A percentile compares a stretch with the other conserved stretches of the same genome.
phyloP scores from a whole-genome alignment of 2,888 invertebrate genomes.

The Frankliniella fusca region DNA sequence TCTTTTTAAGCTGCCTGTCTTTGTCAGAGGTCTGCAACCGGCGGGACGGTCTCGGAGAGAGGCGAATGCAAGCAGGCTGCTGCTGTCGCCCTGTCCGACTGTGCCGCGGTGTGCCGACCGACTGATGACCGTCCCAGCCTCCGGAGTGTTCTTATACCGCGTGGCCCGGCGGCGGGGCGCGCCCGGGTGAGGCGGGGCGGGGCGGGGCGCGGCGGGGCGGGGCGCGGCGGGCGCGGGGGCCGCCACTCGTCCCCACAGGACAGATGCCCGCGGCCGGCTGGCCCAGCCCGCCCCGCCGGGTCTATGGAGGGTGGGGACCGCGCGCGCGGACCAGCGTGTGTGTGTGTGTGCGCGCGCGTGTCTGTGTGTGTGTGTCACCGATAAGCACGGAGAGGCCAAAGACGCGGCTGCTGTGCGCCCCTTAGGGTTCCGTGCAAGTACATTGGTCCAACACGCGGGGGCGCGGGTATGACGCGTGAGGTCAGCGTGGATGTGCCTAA shows the following conservation, averaged over 20 bases:
- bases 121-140: constrained; percentile 21
- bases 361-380: neutral
- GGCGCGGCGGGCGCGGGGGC: neutral
- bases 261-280: neutral
- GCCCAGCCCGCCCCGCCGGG: neutral
- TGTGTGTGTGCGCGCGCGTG: neutral
- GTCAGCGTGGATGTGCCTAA: too few species aligned
- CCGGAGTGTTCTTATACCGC: constrained; percentile 1
- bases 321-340: neutral
- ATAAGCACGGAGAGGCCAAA: neutral
- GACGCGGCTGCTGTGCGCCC: too few species aligned
- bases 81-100: neutral
- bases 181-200: neutral
- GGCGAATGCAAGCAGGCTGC: neutral
- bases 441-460: too few species aligned
- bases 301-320: neutral
- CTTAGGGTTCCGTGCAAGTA: too few species aligned
- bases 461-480: too few species aligned
- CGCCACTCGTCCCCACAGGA: neutral
- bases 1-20: neutral
- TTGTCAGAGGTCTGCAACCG: neutral
- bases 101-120: neutral
- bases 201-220: constrained; percentile 1
- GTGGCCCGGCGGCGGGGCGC: neutral
- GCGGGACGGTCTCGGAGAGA: neutral